These are phyloP conservation scores for Pachyramphus minor DNA, from an alignment of 2,113 vertebrate species.

Conservation along the genomic window DNA sequence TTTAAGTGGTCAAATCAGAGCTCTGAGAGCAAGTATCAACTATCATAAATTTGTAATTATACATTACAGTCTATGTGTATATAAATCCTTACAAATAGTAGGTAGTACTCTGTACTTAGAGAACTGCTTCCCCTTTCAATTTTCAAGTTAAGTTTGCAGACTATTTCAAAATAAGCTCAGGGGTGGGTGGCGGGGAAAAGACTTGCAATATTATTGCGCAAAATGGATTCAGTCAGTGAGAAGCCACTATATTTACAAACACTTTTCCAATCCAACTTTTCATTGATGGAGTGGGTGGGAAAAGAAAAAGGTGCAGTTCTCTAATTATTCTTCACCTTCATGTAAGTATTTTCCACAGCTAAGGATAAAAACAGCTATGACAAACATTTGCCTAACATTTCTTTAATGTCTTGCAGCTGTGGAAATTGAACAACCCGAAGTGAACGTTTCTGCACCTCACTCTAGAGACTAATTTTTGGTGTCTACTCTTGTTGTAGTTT, in stretches of 20 bases:
- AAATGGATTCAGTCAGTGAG: neutral
- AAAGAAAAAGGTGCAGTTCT: neutral
- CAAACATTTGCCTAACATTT: neutral
- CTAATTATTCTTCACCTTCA: neutral
- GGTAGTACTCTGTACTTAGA: neutral
- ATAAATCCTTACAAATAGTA: neutral
- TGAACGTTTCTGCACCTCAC: neutral
- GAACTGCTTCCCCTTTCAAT: neutral
- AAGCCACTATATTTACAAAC: neutral
- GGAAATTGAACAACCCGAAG: fast-evolving
- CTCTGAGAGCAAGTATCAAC: neutral
- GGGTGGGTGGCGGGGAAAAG: no score
- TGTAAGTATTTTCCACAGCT: neutral
- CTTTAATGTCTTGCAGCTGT: neutral
- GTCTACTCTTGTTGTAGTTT: neutral
- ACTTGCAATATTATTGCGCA: neutral
- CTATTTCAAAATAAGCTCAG: neutral
- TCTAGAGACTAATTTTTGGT: neutral
- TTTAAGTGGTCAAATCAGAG: neutral
- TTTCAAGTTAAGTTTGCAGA: neutral
- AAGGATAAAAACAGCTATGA: neutral
- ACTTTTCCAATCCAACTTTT: neutral
- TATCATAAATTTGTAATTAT: neutral
- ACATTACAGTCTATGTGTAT: neutral
- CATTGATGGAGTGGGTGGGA: neutral